Conservation (phyloP, 2,888 invertebrate genomes). For the Norana najaformis region DNA sequence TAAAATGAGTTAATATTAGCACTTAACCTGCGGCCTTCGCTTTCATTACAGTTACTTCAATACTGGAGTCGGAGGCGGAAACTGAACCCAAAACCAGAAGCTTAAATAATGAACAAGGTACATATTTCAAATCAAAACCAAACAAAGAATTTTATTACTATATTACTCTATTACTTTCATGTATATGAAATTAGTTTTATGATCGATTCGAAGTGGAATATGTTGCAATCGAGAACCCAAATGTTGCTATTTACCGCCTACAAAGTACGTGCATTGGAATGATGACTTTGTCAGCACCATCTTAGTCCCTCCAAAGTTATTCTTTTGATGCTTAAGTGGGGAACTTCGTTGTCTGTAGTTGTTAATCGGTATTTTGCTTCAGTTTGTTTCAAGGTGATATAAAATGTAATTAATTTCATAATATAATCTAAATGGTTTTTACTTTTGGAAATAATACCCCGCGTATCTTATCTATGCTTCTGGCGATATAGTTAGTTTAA, state of each 20-base stretch:
- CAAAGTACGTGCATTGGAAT: neutral
- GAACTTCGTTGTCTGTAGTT: neutral
- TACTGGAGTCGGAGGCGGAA: neutral
- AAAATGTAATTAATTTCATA: too few relatives aligned
- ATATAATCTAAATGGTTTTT: neutral
- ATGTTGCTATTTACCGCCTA: too few relatives aligned
- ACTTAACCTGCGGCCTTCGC: neutral
- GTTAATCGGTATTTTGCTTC: too few relatives aligned
- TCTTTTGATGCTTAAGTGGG: neutral
- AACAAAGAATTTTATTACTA: too few relatives aligned
- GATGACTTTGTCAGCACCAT: neutral
- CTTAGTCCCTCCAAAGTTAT: too few relatives aligned
- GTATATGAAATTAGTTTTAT: too few relatives aligned
- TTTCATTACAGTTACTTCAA: neutral
- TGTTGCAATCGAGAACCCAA: too few relatives aligned
- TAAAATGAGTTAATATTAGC: neutral
- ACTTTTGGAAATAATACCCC: neutral
- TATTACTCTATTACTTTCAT: too few relatives aligned
- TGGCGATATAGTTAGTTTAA: neutral
- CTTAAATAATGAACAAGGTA: neutral
- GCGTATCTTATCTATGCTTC: neutral
- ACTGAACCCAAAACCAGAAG: neutral
- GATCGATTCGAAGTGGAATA: neutral
- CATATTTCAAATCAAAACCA: neutral
- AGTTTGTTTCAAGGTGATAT: too few relatives aligned